phyloP scores from a whole-genome alignment of 1,140 invertebrate species.

The Ceratoteleas bidentatus region DNA sequence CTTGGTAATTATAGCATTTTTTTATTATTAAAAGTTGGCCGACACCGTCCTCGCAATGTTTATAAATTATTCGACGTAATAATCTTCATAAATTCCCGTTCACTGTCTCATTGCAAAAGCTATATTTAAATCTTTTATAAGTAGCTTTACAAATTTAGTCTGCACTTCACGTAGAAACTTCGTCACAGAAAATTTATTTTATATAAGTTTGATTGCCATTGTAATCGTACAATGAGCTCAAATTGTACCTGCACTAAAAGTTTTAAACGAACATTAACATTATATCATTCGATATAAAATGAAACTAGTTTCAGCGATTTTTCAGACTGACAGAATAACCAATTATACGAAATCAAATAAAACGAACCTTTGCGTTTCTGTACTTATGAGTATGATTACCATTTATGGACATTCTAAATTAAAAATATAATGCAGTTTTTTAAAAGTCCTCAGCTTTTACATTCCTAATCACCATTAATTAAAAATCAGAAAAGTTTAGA shows the following conservation, averaged over 20 bases:
- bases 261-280: background rate
- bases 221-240: conserved; percentile 6
- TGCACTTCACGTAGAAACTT: conserved; percentile 15
- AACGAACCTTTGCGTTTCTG: too few species aligned
- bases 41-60: background rate
- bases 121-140: conserved; percentile 6
- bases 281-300: background rate
- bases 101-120: background rate
- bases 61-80: conserved; percentile 3
- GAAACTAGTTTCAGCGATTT: background rate
- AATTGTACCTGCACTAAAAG: conserved; percentile 4
- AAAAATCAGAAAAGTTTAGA: too few species aligned
- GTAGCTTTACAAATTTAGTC: conserved; percentile 20
- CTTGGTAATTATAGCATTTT: background rate
- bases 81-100: conserved; percentile 1
- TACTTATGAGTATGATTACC: too few species aligned
- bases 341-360: too few species aligned
- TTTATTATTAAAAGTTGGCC: background rate
- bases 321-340: too few species aligned
- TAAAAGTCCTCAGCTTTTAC: too few species aligned
- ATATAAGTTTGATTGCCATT: conserved; percentile 14
- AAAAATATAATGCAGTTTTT: too few species aligned
- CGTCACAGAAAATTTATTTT: conserved; percentile 14
- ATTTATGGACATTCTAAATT: too few species aligned
- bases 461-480: too few species aligned